Evolutionary conservation across 2,888 invertebrate species (phyloP), one percentile per base, ranked within the genome.

Genomic region (Chrysina gloriosa): DNA sequence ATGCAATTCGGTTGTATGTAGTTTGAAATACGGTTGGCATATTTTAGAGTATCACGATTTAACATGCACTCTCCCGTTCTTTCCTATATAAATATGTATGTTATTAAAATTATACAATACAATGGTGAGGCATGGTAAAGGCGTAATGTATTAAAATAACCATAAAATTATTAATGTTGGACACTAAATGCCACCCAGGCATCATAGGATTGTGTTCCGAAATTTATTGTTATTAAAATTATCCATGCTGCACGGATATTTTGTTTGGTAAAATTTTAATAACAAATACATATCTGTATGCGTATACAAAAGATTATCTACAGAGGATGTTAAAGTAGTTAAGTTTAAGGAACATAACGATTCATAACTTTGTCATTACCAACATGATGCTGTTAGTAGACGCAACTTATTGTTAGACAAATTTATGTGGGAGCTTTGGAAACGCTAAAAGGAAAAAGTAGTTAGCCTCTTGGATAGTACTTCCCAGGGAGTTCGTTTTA

Each of bases 131-230:
- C 42, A 25, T 42, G 39, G 42, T 27, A 58, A 58, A 42, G 58
- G 58, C 58, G 58, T 58, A 58, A 58, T 58, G 39, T 58, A 63
- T 67, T 67, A 29, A 67, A 63, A 67, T 67, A 23, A 63, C 67
- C 67, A 67, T 67, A 67, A 67, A 67, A 67, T 67, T 63, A 67
- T 63, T 67, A 67, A 67, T 63, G 42, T 63, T 45, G 29, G 50
- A 54, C 36, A 63, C 63, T 54, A 63, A 67, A 63, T 67, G 63
- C 67, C 67, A 67, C 63, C 63, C 67, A 67, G 67, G 52, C 52
- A 27, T 61, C 63, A 47, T 47, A 61, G 61, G 52, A 52, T 65
- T 65, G 39, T 23, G 27, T 47, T 31, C 31, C 14, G 23, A 54
- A 56, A 66, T 45, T 56, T 66, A 66, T 65, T 65, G 31, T 54